Evolutionary conservation across 2,113 vertebrate genomes (phyloP), one percentile per base, ranked within the genome.

Genomic region (Sphaerodactylus townsendi): DNA sequence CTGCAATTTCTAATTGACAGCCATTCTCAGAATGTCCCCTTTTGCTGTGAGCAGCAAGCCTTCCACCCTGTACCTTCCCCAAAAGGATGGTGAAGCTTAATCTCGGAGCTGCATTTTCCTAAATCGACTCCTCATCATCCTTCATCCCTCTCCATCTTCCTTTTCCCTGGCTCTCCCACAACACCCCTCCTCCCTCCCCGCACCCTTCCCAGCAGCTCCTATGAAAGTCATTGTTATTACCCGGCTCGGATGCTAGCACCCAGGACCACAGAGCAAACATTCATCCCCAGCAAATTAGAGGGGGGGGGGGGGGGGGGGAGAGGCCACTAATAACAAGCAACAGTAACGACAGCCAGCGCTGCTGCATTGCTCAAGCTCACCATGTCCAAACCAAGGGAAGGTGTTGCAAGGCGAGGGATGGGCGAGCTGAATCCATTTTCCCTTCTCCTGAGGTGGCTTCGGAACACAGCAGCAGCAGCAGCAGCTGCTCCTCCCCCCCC

Each of bases 381-480:
- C 95, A 68, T 89, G 92, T 84, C 83, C 93, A 93, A 85, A 88
- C 88, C 86, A 81, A 83, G 86, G 89, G 93, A 91, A 70, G 92
- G 92, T 89, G 95, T 44, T 71, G 91, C 91, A 90, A 86, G 86
- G 90, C 92, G 74, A 92, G 82, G 91, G 83, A 83, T 56, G 79
- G 81, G 81, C 86, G 21, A 87, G 64, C 83, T 87, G 90, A 92
- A 94, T 94, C 96, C 95, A 96, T 96, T 82, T 92, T 95, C 89
- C 89, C 89, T 86, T 89, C 64, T 76, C 86, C 90, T 74, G 69
- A 89, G 64, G 88, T 88, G 83, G 93, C 84, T 89, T 87, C 89
- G 39, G 87, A 92, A 85, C 79, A 91, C 93, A 94, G 90, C 94
- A 95, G 94, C 93, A 91, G 93, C 95, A 91, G 92, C 90, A 37